Evolutionary conservation across 2,113 vertebrate genomes (phyloP).

Genomic region (Cryptoleucopteryx plumbea): DNA sequence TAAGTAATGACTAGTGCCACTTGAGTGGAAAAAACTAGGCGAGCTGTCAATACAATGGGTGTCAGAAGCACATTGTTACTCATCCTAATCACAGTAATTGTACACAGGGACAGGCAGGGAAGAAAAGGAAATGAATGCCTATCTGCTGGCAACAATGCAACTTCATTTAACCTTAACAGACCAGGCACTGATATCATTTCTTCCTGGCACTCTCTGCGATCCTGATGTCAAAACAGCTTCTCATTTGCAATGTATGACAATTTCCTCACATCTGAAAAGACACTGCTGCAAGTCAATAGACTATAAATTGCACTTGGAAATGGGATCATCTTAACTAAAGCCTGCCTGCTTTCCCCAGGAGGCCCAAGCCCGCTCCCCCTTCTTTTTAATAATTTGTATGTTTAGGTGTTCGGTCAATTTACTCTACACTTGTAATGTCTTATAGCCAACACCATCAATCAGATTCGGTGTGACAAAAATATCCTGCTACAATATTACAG

Average conservation of each 20-base stretch:
- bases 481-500: conserved; percentile 83
- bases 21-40: conserved; percentile 78
- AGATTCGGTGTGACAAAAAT: conserved; percentile 80
- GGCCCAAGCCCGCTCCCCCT: conserved; percentile 70
- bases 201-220: conserved; percentile 71
- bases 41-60: conserved; percentile 74
- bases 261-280: conserved; percentile 92
- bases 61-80: conserved; percentile 73
- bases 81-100: conserved; percentile 84
- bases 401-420: conserved; percentile 92
- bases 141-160: conserved; percentile 75
- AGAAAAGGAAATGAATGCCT: conserved; percentile 80
- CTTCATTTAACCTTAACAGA: conserved; percentile 87
- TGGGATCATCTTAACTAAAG: conserved; percentile 89
- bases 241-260: conserved; percentile 98
- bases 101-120: conserved; percentile 58
- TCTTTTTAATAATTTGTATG: conserved; percentile 99
- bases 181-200: conserved; percentile 83
- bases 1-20: conserved; percentile 83
- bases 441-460: conserved; percentile 87
- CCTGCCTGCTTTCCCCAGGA: conserved; percentile 78
- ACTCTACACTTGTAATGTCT: conserved; percentile 81
- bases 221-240: conserved; percentile 88
- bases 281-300: conserved; percentile 93
- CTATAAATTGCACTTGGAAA: conserved; percentile 95